Evolutionary conservation across 2,888 invertebrate species (phyloP), one percentile per base, ranked within the genome.

Genomic region (Amiota mariae): DNA sequence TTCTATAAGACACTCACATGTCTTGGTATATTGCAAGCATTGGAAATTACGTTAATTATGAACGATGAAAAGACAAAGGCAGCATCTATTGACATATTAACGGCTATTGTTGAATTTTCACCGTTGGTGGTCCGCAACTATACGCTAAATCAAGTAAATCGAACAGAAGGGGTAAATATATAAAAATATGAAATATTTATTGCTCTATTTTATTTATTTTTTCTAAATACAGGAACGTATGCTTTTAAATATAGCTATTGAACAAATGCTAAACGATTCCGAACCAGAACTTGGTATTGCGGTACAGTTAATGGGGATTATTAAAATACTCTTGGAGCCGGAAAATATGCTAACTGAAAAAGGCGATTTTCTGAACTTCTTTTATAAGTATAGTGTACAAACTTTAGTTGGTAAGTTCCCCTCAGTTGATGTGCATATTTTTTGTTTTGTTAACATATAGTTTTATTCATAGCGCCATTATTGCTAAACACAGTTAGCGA

Each of bases 281-380:
- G 99, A 99, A 91, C 97, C 98, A 75, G 99, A 99, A 91, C 91
- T 99, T 81, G 98, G 98, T 76, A 97, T 98, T 82, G 99, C 99
- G 74, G 97, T 98, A 81, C 98, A 98, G 91, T 92, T 99, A 78
- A 97, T 97, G 93, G 97, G 98, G 73, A 97, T 99, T 72, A 91
- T 99, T 56, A 94, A 97, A 87, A 93, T 98, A 81, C 92, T 99
- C 49, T 92, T 99, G 70, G 99, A 99, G 90, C 99, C 99, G 9
- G 99, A 99, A 90, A 99, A 98, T 90, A 99, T 99, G 98, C 92
- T 98, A 79, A 96, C 97, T 73, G 99, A 99, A 91, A 98, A 98
- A 91, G 96, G 97, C 18, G 99, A 99, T 90, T 99, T 99, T 90
- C 93, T 99, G 73, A 96, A 96, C 90, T 98, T 98, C 91, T 99